Conservation (phyloP, 1,140 invertebrate genomes). For the Zaprionus lachaisei region DNA sequence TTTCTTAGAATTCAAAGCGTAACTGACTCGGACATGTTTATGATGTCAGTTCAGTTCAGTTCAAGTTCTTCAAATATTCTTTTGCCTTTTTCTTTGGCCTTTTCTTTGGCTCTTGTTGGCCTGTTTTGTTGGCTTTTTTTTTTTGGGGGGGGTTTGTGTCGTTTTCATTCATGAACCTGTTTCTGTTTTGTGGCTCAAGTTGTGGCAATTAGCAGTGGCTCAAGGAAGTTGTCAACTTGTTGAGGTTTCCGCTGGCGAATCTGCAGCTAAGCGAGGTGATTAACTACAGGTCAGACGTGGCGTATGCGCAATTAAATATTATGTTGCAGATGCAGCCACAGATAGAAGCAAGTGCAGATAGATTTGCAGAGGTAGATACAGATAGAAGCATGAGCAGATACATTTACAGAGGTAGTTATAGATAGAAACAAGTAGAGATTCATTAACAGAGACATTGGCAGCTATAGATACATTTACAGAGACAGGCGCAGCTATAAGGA, state of each 20-base stretch:
- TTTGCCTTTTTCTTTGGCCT: not conserved
- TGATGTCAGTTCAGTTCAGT: constrained; percentile 20
- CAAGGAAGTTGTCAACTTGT: constrained; percentile 74
- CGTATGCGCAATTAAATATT: constrained; percentile 67
- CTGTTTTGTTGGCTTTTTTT: not conserved
- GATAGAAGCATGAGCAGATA: not conserved
- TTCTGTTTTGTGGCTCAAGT: constrained; percentile 17
- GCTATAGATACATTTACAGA: no score
- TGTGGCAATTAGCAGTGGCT: constrained; percentile 51
- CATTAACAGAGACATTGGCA: not conserved
- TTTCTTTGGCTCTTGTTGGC: not conserved
- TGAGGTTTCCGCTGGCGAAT: constrained; percentile 35
- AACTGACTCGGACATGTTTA: constrained; percentile 56
- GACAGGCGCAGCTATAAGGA: no score
- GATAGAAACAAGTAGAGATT: not conserved
- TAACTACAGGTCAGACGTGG: not conserved
- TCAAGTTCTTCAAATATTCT: constrained; percentile 19
- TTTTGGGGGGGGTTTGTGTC: constrained; percentile 1
- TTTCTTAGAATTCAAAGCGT: constrained; percentile 31
- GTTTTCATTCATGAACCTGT: constrained; percentile 66
- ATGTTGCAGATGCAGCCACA: constrained; percentile 15
- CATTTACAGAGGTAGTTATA: not conserved
- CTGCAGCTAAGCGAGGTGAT: not conserved
- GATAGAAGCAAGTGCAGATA: not conserved
- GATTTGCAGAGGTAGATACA: not conserved